These are phyloP conservation scores for Thymelicus lineola DNA, from an alignment of 2,888 invertebrate species.

Conservation along the genomic window DNA sequence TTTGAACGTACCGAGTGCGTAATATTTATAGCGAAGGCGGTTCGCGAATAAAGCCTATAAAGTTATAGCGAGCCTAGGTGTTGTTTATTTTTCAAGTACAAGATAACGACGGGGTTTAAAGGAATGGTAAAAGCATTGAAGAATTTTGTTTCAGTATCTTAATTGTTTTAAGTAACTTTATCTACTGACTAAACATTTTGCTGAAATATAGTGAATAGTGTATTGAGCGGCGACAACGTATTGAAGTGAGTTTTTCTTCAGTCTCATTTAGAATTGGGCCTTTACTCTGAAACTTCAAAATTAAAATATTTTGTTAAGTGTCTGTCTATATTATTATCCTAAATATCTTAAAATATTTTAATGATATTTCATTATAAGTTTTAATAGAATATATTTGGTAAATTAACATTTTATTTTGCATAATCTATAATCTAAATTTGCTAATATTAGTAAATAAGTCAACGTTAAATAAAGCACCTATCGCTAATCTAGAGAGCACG, in stretches of 20 bases:
- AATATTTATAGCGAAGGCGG: conserved; percentile 72
- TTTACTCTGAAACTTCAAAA: too few species aligned
- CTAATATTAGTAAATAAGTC: too few species aligned
- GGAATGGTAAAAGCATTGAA: not conserved
- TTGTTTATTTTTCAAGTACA: conserved; percentile 48
- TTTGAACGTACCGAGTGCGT: conserved; percentile 82
- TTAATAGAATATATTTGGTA: not conserved
- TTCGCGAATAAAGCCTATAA: conserved; percentile 53
- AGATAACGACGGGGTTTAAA: conserved; percentile 34
- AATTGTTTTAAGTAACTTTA: not conserved
- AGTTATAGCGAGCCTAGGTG: conserved; percentile 49
- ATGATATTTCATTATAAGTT: too few species aligned
- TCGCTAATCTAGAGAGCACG: not conserved
- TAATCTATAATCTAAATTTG: too few species aligned
- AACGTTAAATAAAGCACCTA: not conserved
- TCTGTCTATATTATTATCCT: not conserved
- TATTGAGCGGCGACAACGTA: too few species aligned
- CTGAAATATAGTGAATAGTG: too few species aligned
- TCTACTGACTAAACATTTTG: too few species aligned
- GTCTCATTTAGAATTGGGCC: too few species aligned
- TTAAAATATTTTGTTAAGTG: too few species aligned
- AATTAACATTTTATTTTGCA: too few species aligned
- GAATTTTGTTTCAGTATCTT: not conserved
- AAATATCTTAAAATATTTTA: not conserved
- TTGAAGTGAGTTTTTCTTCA: too few species aligned